Evolutionary conservation across 1,140 invertebrate species (phyloP).

Genomic region (Drosophila repleta): DNA sequence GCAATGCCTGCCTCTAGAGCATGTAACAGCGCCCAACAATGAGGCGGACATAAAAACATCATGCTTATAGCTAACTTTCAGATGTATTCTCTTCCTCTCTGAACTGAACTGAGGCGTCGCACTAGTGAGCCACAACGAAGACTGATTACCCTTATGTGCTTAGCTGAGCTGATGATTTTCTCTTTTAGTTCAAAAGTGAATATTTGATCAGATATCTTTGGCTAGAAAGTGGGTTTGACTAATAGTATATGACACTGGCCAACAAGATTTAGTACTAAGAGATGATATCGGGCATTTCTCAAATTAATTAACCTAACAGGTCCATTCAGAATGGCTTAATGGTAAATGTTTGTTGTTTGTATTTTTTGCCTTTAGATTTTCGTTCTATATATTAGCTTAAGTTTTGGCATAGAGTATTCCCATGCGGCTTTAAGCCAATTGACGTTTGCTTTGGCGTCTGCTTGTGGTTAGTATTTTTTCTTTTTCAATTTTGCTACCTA

Average conservation of each 20-base stretch:
- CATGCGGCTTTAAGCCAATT: slow-evolving; percentile 3
- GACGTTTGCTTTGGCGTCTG: slow-evolving; percentile 17
- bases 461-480: slow-evolving; percentile 48
- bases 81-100: slow-evolving; percentile 38
- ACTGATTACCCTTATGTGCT: slow-evolving; percentile 32
- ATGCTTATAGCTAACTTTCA: slow-evolving; percentile 20
- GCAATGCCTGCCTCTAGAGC: slow-evolving; percentile 42
- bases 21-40: slow-evolving; percentile 48
- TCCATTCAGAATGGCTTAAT: too few species aligned
- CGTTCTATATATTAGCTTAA: neutral
- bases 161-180: neutral
- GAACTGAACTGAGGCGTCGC: neutral
- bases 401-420: slow-evolving; percentile 26
- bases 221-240: too few species aligned
- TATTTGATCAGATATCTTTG: too few species aligned
- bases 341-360: neutral
- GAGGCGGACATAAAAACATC: slow-evolving; percentile 32
- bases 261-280: too few species aligned
- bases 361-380: neutral
- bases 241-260: too few species aligned
- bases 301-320: too few species aligned
- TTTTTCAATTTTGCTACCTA: slow-evolving; percentile 52
- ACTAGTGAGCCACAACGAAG: slow-evolving; percentile 12
- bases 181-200: neutral
- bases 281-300: too few species aligned